Evolutionary conservation across 2,113 vertebrate genomes (phyloP).

Genomic region (Semnornis frantzii): DNA sequence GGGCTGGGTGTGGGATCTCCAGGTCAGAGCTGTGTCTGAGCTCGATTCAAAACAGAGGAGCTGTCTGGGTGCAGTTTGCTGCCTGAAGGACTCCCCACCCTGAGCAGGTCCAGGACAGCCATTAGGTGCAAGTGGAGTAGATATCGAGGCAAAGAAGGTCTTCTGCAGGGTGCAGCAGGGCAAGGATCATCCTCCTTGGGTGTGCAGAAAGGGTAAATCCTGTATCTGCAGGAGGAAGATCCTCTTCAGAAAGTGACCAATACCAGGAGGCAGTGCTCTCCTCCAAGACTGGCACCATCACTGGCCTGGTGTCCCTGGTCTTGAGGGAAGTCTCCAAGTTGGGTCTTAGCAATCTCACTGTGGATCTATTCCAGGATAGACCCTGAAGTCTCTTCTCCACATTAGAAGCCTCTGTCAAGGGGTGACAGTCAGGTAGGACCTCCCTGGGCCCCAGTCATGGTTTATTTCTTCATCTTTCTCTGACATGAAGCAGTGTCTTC

Average conservation of each 20-base stretch:
- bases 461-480: background rate
- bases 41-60: background rate
- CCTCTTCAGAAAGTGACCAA: background rate
- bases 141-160: background rate
- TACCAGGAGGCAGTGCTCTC: background rate
- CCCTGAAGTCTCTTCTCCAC: background rate
- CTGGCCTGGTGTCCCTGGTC: background rate
- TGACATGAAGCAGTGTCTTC: background rate
- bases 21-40: rapidly evolving
- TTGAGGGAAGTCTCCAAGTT: background rate
- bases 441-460: background rate
- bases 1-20: background rate
- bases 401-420: rapidly evolving
- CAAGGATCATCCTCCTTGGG: background rate
- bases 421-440: background rate
- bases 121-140: background rate
- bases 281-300: background rate
- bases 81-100: background rate
- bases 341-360: background rate
- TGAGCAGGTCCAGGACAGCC: background rate
- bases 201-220: background rate
- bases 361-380: background rate
- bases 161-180: background rate
- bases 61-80: background rate
- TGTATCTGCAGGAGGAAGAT: background rate